A percentile compares a stretch with the other conserved stretches of the same genome.
Conservation (phyloP, 2,113 vertebrate genomes). For the Butorides virescens region DNA sequence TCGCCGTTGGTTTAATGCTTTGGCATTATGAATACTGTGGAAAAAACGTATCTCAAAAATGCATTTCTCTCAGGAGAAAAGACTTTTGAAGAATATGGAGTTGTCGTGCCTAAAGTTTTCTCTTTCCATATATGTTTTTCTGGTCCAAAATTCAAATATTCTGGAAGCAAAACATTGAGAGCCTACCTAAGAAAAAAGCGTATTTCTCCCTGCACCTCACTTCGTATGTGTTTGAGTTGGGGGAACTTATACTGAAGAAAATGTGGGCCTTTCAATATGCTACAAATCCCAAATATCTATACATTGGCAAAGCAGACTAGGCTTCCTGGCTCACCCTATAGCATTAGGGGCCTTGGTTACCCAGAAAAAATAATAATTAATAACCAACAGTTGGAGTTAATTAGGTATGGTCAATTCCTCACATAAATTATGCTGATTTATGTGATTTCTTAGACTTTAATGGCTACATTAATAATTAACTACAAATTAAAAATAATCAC, state of each 20-base stretch:
- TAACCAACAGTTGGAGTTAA: neutral
- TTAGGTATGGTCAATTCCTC: neutral
- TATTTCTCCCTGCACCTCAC: neutral
- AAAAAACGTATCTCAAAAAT: neutral
- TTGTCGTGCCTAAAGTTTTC: neutral
- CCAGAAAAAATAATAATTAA: neutral
- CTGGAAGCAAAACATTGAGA: neutral
- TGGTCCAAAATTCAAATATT: neutral
- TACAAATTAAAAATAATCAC: slow-evolving; percentile 27
- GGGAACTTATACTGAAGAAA: neutral
- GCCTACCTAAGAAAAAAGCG: neutral
- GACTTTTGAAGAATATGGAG: neutral
- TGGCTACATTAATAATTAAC: slow-evolving; percentile 17
- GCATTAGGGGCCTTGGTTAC: neutral
- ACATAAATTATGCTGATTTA: slow-evolving; percentile 26
- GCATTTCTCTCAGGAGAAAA: neutral
- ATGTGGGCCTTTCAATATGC: neutral
- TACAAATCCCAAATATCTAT: neutral
- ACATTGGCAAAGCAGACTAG: neutral
- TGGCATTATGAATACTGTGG: neutral
- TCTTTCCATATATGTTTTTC: neutral
- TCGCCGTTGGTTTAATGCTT: neutral
- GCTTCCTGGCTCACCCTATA: neutral
- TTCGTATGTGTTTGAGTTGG: neutral
- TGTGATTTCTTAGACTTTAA: slow-evolving; percentile 12